phyloP scores from a whole-genome alignment of 2,113 vertebrate species.

The Neoarius graeffei region DNA sequence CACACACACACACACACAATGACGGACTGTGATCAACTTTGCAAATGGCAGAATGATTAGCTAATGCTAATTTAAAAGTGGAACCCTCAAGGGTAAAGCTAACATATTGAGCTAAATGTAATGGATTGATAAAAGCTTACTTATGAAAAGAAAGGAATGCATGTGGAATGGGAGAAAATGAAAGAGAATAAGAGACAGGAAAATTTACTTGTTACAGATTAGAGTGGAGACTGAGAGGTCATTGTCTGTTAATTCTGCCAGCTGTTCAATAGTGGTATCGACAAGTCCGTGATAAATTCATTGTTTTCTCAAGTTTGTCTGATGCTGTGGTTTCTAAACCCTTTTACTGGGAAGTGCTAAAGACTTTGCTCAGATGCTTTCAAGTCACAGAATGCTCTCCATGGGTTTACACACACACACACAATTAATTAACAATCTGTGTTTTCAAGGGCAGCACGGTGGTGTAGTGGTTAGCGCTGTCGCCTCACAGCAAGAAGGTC shows the following conservation, averaged over 20 bases:
- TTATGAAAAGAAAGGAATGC: slow-evolving; percentile 35
- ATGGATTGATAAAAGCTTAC: slow-evolving; percentile 30
- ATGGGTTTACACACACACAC: not conserved
- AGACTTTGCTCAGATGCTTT: not conserved
- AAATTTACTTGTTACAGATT: slow-evolving; percentile 10
- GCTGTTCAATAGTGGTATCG: slow-evolving; percentile 74
- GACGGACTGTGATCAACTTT: slow-evolving; percentile 59
- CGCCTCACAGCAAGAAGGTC: too few species aligned
- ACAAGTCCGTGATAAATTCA: slow-evolving; percentile 71
- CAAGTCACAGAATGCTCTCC: not conserved
- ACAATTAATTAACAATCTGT: not conserved
- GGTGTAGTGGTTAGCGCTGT: too few species aligned
- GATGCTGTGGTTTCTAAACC: slow-evolving; percentile 59
- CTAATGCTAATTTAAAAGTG: slow-evolving; percentile 63
- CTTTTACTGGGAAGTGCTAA: slow-evolving; percentile 57
- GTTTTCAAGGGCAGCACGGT: not conserved
- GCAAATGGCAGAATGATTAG: slow-evolving; percentile 67
- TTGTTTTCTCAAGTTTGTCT: slow-evolving; percentile 69
- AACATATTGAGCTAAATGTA: slow-evolving; percentile 45
- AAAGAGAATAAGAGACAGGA: slow-evolving; percentile 4
- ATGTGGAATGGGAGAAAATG: slow-evolving; percentile 24
- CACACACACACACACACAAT: not conserved
- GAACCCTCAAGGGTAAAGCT: slow-evolving; percentile 56
- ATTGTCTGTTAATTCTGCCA: slow-evolving; percentile 67
- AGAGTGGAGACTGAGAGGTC: slow-evolving; percentile 53